Conservation (phyloP, 2,797 vertebrate genomes). For the Gallinago solitaria region DNA sequence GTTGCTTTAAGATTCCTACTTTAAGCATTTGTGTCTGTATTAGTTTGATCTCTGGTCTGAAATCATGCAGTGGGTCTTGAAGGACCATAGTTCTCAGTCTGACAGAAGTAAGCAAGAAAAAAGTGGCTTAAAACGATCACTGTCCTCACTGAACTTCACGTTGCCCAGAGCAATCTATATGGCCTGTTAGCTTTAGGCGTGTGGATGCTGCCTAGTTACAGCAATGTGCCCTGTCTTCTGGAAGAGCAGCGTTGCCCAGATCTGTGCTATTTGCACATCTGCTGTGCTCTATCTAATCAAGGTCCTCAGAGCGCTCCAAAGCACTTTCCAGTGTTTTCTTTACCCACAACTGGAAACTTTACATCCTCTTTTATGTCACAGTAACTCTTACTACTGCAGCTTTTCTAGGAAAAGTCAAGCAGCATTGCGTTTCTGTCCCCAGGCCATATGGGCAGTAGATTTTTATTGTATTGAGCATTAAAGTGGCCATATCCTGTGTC, state of each 20-base stretch:
- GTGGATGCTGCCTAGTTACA: background rate
- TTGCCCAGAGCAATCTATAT: background rate
- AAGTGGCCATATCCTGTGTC: background rate
- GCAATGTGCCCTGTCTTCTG: background rate
- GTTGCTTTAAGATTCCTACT: background rate
- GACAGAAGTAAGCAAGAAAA: background rate
- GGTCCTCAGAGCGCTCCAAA: background rate
- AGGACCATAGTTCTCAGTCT: background rate
- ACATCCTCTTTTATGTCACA: background rate
- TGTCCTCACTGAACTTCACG: background rate
- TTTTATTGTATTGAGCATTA: background rate
- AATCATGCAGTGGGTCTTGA: background rate
- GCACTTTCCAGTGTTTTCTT: background rate
- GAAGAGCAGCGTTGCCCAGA: background rate
- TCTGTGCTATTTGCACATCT: background rate
- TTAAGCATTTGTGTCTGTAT: background rate
- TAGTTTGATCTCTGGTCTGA: background rate
- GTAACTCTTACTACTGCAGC: background rate
- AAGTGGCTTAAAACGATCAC: background rate
- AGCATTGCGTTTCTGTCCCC: background rate
- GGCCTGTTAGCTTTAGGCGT: background rate
- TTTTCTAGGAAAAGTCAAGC: background rate
- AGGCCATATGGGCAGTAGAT: background rate
- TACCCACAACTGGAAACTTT: background rate
- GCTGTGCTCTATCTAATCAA: background rate